Conservation (phyloP, 2,888 invertebrate genomes). For the Penaeus monodon region DNA sequence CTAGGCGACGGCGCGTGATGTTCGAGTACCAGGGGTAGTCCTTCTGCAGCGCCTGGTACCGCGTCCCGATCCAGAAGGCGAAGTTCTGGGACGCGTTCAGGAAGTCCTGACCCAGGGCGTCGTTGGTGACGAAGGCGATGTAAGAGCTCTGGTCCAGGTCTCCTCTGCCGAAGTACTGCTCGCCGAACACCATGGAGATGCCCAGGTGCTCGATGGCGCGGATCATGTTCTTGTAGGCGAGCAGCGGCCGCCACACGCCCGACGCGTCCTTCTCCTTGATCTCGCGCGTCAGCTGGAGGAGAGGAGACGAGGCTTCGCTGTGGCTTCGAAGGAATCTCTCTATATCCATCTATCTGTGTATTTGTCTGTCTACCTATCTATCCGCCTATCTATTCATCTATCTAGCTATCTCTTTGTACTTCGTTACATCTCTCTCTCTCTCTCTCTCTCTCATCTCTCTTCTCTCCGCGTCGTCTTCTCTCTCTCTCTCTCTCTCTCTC, state of each 20-base stretch:
- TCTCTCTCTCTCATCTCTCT: no score
- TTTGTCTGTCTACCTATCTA: no score
- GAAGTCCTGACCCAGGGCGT: constrained; percentile 57
- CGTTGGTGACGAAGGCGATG: constrained; percentile 59
- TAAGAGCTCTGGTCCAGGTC: constrained; percentile 57
- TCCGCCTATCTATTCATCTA: no score
- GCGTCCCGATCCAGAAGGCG: constrained; percentile 8
- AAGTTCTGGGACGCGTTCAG: constrained; percentile 56
- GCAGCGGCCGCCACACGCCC: constrained; percentile 68
- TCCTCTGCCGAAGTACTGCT: constrained; percentile 58
- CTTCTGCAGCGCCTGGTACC: constrained; percentile 29
- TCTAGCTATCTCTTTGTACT: no score
- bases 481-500: no score
- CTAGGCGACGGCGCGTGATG: constrained; percentile 53
- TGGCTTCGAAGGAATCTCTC: no score
- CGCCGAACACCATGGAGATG: constrained; percentile 71
- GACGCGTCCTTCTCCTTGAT: constrained; percentile 61
- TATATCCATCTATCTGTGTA: no score
- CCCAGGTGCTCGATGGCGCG: constrained; percentile 71
- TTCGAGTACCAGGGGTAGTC: constrained; percentile 52
- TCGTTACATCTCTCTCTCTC: no score
- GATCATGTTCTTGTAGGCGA: constrained; percentile 72
- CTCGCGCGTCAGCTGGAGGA: constrained; percentile 53
- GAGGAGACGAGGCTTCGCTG: no score
- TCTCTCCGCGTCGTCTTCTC: no score